phyloP scores from a whole-genome alignment of 2,797 vertebrate species.

The Urocyon cinereoargenteus region DNA sequence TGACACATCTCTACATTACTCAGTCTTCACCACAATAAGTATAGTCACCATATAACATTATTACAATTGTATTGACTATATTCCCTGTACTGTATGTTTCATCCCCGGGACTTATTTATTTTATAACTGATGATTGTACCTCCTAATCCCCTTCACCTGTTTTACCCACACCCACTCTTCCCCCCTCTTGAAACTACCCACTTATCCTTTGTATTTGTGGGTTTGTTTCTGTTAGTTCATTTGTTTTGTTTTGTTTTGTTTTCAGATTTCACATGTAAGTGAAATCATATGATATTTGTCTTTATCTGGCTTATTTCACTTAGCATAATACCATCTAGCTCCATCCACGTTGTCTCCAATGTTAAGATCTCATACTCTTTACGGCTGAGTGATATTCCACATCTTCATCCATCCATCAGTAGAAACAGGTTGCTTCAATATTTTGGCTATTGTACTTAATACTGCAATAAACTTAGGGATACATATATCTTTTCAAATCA shows the following conservation, averaged over 20 bases:
- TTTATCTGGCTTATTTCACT: background rate
- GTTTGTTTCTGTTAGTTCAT: background rate
- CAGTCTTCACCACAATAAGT: background rate
- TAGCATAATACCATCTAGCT: background rate
- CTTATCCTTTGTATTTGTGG: background rate
- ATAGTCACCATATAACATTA: background rate
- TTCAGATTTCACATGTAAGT: background rate
- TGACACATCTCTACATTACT: background rate
- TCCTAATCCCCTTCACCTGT: background rate
- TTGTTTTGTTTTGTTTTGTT: background rate
- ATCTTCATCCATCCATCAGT: background rate
- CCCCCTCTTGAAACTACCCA: background rate
- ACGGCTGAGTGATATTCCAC: background rate
- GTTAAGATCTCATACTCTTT: background rate
- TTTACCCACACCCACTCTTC: background rate
- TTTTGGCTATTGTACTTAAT: background rate
- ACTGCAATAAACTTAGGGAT: background rate
- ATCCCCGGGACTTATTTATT: background rate
- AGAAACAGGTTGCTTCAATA: background rate
- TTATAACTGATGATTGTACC: background rate
- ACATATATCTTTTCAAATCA: background rate
- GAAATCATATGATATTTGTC: background rate
- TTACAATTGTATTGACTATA: background rate
- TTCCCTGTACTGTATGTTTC: background rate
- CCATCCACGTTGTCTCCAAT: background rate